A percentile compares a stretch with the other conserved stretches of the same genome.
phyloP scores from a whole-genome alignment of 1,140 invertebrate genomes.

The Subanguina moxae region DNA sequence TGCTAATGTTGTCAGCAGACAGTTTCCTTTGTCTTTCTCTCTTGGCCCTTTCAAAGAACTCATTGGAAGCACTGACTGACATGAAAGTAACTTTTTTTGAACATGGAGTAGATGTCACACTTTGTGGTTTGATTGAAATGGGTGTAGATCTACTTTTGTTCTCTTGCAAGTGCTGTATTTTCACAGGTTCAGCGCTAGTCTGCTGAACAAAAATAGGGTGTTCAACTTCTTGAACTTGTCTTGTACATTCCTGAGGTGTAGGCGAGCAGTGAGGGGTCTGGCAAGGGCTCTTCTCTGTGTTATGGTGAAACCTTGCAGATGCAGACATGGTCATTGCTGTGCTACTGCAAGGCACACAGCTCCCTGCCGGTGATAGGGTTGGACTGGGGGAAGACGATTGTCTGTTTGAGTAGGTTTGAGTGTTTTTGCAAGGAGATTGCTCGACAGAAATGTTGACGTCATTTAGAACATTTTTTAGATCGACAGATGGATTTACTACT shows the following conservation, averaged over 20 bases:
- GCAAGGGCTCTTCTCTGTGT: background rate
- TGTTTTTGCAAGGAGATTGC: no score
- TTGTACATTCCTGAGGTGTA: background rate
- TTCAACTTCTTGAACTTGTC: no score
- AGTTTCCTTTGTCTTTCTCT: background rate
- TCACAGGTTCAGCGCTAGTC: no score
- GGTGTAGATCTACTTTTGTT: background rate
- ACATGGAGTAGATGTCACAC: background rate
- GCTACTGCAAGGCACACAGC: background rate
- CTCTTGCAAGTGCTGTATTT: no score
- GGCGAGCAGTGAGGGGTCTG: background rate
- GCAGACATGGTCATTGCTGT: slow-evolving; percentile 6
- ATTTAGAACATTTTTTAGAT: no score
- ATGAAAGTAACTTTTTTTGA: background rate
- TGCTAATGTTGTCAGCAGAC: background rate
- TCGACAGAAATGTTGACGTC: no score
- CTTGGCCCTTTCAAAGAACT: background rate
- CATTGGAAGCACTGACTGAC: background rate
- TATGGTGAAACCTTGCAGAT: background rate
- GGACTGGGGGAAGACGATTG: background rate
- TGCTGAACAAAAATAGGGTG: no score
- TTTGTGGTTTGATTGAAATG: background rate
- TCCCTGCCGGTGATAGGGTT: background rate
- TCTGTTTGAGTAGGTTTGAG: background rate
- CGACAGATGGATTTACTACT: no score